These are phyloP conservation scores for Corythoichthys intestinalis DNA, from an alignment of 2,113 vertebrate genomes.

Conservation along the genomic window DNA sequence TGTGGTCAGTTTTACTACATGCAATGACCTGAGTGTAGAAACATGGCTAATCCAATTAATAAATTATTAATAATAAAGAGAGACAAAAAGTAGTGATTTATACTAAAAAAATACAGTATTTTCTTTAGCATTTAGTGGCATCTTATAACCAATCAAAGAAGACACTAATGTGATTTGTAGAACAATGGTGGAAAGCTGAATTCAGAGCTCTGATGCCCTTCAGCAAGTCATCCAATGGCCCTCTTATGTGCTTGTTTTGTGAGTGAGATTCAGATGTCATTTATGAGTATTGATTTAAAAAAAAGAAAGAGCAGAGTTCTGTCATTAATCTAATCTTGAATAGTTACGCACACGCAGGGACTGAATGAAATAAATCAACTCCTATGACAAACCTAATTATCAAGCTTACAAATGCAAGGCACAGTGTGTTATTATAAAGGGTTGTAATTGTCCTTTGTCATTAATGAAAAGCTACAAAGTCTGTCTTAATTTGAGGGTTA, in stretches of 20 bases:
- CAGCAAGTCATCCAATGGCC: background rate
- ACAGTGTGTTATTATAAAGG: conserved; percentile 5
- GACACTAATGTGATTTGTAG: background rate
- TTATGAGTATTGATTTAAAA: background rate
- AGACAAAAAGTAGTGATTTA: too few relatives aligned
- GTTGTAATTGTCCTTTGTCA: background rate
- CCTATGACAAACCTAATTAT: background rate
- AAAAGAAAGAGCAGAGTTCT: background rate
- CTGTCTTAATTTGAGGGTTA: conserved; percentile 19
- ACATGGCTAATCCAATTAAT: too few relatives aligned
- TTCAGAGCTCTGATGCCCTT: background rate
- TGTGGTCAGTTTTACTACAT: too few relatives aligned
- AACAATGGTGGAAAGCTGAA: conserved; percentile 5
- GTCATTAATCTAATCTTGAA: conserved; percentile 8
- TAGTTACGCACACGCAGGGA: conserved; percentile 5
- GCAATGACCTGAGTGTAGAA: too few relatives aligned
- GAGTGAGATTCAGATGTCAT: background rate
- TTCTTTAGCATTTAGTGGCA: background rate
- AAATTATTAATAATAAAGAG: too few relatives aligned
- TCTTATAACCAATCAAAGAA: background rate
- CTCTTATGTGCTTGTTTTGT: background rate
- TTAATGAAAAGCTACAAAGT: background rate
- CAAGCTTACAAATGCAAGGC: conserved; percentile 1
- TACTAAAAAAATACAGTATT: too few relatives aligned
- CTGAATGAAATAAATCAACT: background rate